phyloP scores from a whole-genome alignment of 2,888 invertebrate species.

The Phrixothrix hirtus region DNA sequence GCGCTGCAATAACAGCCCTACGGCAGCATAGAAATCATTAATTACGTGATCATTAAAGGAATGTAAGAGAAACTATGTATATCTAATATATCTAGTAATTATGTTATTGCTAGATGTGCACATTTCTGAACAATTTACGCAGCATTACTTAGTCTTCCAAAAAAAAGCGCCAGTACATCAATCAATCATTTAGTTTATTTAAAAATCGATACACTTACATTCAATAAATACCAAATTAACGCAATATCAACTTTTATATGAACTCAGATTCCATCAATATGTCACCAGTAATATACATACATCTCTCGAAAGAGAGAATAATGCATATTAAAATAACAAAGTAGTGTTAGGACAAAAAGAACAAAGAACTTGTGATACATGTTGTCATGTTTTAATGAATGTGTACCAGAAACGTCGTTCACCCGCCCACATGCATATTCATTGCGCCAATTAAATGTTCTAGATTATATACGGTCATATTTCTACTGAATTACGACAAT shows the following conservation, averaged over 20 bases:
- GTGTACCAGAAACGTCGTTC: slow-evolving; percentile 35
- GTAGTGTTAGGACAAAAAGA: slow-evolving; percentile 16
- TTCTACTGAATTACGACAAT: slow-evolving; percentile 50
- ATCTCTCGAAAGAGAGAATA: slow-evolving; percentile 14
- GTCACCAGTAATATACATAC: slow-evolving; percentile 9
- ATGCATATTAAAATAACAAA: slow-evolving; percentile 19
- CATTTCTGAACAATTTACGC: too few species aligned
- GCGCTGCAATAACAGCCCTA: too few species aligned
- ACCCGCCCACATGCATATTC: slow-evolving; percentile 46
- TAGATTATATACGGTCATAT: slow-evolving; percentile 51
- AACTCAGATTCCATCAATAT: not conserved
- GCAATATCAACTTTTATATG: not conserved
- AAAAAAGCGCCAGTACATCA: too few species aligned
- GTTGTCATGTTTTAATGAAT: slow-evolving; percentile 29
- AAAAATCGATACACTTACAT: too few species aligned
- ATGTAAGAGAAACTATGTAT: too few species aligned
- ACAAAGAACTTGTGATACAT: slow-evolving; percentile 19
- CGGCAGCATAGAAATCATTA: too few species aligned
- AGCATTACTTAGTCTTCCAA: too few species aligned
- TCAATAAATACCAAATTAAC: too few species aligned
- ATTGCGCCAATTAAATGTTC: slow-evolving; percentile 49
- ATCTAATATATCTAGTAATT: too few species aligned
- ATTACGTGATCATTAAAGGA: too few species aligned
- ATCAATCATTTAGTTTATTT: too few species aligned
- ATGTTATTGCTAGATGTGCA: too few species aligned